Base-by-base conservation (phyloP, 2,113 vertebrate species). In the Tiliqua scincoides region DNA sequence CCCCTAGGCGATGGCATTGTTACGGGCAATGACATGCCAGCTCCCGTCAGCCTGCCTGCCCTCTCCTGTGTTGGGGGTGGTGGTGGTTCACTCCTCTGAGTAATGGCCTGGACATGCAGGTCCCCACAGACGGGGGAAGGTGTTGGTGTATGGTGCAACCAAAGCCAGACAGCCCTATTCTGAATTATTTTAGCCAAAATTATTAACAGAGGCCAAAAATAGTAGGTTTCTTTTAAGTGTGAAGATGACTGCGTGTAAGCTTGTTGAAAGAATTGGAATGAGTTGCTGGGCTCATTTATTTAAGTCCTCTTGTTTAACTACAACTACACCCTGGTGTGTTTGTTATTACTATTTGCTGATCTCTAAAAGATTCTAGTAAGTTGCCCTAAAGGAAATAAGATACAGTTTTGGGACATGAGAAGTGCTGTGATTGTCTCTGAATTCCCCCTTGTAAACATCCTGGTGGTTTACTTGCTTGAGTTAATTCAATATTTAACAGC, bases 381-480 rank as follows among this genome's bases (percentile, higher is more conserved):
- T 30, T 32, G 61, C 30, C 11, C 9, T 32, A n/a, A 78, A 20
- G 52, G 12, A 30, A 35, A 4, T 11, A 9, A 21, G 0, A 0
- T 2, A 35, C 30, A 32, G 63, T 73, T 4, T 52, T 85, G 87
- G 20, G 0, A 35, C 2, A 11, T 27, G 25, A 54, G 3, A 62
- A 73, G 62, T n/a, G 25, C 20, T 0, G 0, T 70, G 77, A 25
- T 48, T 8, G 8, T 52, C 68, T 77, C 73, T 80, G 78, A 77
- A 82, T 23, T n/a, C 23, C 40, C 79, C 1, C 0, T 27, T 32
- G 52, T 86, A 37, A 48, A 3, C n/a, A 62, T 79, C 57, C 23
- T 27, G 32, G 32, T 62, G 35, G n/a, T 35, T 62, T 11, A 27
- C 37, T 79, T 65, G 15, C 27, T 63, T 63, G 61, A 62, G 23